Base-by-base conservation (phyloP, 2,888 invertebrate species). In the Octodonta nipae region DNA sequence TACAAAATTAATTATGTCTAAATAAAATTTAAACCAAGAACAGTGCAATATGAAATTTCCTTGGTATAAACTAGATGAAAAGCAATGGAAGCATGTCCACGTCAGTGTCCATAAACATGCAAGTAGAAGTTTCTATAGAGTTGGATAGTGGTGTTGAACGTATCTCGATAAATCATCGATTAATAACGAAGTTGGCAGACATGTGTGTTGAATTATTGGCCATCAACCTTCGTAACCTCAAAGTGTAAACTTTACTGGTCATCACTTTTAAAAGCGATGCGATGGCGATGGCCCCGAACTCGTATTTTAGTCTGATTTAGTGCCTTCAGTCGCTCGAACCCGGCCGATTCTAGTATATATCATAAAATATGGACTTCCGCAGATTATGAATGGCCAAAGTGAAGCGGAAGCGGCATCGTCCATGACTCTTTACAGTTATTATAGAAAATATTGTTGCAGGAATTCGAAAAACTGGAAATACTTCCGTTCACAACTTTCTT, bases 151-250 rank as follows among this genome's bases (percentile, higher is more conserved):
- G 22, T 22, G 22, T 22, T n/a, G n/a, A 22, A 22, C 22, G 47
- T 45, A 49, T 47, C 43, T 42, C 52, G 31, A 54, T 54, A 54
- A 52, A 52, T 53, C 52, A 50, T 44, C 49, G 53, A 54, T 53
- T 55, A 52, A 50, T 52, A 52, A 53, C 51, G 45, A 53, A 51
- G 45, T 49, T 47, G 43, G 49, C 45, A 47, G 36, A 40, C 34
- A 22, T 46, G 42, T 38, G 38, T 42, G 30, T 38, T 46, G 41
- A 52, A 49, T 49, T 52, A 52, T 49, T 37, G 42, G 44, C 37
- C 46, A 47, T 51, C 49, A 48, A 46, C 41, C 38, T 37, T 28
- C 22, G 37, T 41, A 43, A 41, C 42, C 41, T 45, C 47, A 45
- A 44, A 49, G 47, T 48, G 48, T 44, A 47, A 49, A 51, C 45